Base-by-base conservation (phyloP, 2,113 vertebrate species). In the Nothocercus nigrocapillus region DNA sequence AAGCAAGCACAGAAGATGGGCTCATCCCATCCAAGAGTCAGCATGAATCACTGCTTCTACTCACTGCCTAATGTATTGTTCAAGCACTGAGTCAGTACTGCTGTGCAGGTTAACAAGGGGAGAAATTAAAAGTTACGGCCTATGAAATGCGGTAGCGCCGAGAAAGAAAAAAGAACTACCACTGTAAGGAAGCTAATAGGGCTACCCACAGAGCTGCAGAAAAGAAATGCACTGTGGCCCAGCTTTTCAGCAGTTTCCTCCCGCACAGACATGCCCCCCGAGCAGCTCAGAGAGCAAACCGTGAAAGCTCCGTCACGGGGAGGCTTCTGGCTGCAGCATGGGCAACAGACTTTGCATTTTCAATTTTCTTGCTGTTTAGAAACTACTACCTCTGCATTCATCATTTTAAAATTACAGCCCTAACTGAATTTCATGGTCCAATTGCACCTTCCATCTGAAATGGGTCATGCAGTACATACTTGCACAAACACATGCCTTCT, bases 1-100 rank as follows among this genome's bases (percentile, higher is more conserved):
- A 72, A 95, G 42, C 6, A 8, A 85, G 91, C 79, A 73, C 89
- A 87, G 91, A 72, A 94, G 94, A 68, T 1, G 16, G 82, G 94
- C 81, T 96, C 88, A 85, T 83, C 85, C 85, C 82, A 62, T 42
- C 13, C 82, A 82, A 11, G 76, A 76, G 69, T 76, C 92, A 85
- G 85, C 67, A 30, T 95, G 95, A 97, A 93, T 96, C 95, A 96
- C 93, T 16, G 51, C 70, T 21, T 14, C 76, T 67, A 76, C 81
- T 67, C 62, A 34, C 87, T 73, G 75, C 4, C 85, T 21, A 11
- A 10, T 8, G 36, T 25, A 85, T 95, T 94, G 94, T 91, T 95
- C 82, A 89, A 28, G 93, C 64, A 38, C 95, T 95, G 95, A 97
- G 82, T 96, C 94, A 96, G 88, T 34, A 32, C 85, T 1, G 40